Conservation (phyloP, 2,797 vertebrate species). For the Podargus strigoides region DNA sequence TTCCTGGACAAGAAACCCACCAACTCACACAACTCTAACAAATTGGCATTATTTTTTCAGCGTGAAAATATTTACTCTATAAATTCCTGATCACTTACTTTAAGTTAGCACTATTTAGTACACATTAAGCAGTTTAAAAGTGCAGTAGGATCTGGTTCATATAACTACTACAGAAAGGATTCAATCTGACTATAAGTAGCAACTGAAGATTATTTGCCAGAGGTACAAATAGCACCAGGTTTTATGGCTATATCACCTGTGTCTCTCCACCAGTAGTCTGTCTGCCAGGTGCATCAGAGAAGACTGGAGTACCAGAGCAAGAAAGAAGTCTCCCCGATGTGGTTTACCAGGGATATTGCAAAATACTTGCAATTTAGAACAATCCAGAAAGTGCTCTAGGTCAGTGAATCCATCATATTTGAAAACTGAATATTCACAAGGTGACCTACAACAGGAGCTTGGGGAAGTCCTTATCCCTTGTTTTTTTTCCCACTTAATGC, state of each 20-base stretch:
- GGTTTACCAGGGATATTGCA: not conserved
- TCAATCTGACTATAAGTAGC: not conserved
- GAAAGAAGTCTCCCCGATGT: not conserved
- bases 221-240: not conserved
- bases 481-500: not conserved
- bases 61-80: not conserved
- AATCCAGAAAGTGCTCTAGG: not conserved
- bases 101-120: not conserved
- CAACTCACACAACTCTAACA: not conserved
- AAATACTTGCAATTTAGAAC: rapidly evolving
- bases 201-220: not conserved
- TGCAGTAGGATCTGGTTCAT: no score
- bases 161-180: not conserved
- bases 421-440: not conserved
- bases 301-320: not conserved
- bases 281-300: not conserved
- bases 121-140: no score
- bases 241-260: not conserved
- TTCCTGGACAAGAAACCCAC: not conserved
- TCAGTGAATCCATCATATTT: not conserved
- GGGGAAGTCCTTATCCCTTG: not conserved
- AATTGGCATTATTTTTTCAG: not conserved
- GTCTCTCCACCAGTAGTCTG: not conserved
- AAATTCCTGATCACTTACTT: not conserved
- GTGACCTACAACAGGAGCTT: not conserved